Percentiles rank a stretch among this genome's conserved stretches.
Evolutionary conservation across 1,140 invertebrate species (phyloP).

Genomic region (Drosophila setifemur): DNA sequence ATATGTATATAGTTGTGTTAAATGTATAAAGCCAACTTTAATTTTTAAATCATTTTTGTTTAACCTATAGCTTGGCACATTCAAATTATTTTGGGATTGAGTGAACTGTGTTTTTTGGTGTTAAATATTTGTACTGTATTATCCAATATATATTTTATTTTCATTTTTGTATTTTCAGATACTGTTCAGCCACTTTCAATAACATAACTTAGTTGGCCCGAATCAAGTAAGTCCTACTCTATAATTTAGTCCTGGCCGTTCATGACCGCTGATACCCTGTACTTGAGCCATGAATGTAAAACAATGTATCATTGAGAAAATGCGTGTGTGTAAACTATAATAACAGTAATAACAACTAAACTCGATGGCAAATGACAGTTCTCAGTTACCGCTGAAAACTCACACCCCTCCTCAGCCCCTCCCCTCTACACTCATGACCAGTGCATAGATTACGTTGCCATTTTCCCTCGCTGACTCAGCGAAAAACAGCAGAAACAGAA

Average conservation of each 20-base stretch:
- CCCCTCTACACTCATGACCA: neutral
- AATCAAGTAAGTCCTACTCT: no score
- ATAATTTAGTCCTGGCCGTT: neutral
- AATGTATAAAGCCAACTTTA: no score
- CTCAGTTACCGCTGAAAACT: constrained; percentile 2
- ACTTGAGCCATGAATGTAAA: constrained; percentile 24
- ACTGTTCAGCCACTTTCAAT: no score
- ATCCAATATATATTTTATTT: no score
- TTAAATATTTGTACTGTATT: no score
- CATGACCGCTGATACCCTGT: neutral
- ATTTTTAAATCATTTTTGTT: no score
- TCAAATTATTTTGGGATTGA: no score
- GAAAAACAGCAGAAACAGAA: constrained; percentile 19
- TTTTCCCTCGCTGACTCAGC: constrained; percentile 32
- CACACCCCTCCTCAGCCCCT: neutral
- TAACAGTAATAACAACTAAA: constrained; percentile 42
- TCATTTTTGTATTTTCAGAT: no score
- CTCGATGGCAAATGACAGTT: constrained; percentile 35
- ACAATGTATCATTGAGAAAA: constrained; percentile 33
- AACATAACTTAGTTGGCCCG: no score
- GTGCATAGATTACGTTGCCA: constrained; percentile 29
- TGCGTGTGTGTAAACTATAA: constrained; percentile 36
- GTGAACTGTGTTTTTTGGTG: no score
- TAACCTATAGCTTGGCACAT: no score
- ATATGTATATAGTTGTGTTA: no score